Evolutionary conservation across 2,888 invertebrate species (phyloP), one percentile per base, ranked within the genome.

Genomic region (Bimastos eiseni): DNA sequence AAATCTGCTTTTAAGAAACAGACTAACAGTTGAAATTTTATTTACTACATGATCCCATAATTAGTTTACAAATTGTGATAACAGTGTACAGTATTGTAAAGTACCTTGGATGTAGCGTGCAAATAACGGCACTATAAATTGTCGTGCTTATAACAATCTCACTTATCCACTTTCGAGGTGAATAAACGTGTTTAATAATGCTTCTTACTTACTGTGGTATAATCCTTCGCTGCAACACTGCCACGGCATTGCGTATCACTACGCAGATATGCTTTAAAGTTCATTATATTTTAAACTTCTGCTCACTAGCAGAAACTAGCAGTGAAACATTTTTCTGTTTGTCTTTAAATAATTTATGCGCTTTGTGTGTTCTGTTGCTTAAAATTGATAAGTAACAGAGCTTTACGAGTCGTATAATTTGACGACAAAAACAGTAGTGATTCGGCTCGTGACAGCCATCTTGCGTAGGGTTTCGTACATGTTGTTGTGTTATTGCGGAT

Each of bases 191-290:
- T 17, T 30, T 11, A 70, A 70, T 70, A n/a, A 70, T 70, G 30
- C n/a, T 30, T 70, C 70, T 70, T 70, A 70, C 70, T 70, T 70
- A 70, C 70, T 70, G 30, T 70, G 30, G 70, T 70, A 70, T 70
- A 70, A 70, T 70, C 30, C 30, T 49, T 70, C 70, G 30, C 70
- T 70, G 70, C 70, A 70, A 70, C 70, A 70, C 70, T 70, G 70
- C 70, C 70, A 70, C 70, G 70, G 70, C 70, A 70, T 70, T 70
- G n/a, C n/a, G 70, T 70, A 70, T 70, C 70, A 70, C 70, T 70
- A 70, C 70, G 70, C 70, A 30, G 70, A 70, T 70, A 8, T n/a
- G 30, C n/a, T 70, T 70, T n/a, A 70, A 70, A 70, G 70, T 70
- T 70, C 70, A 70, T 70, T 70, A 70, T n/a, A 70, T 70, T 70